Evolutionary conservation across 37 sponge, comb jelly and placozoan species (phyloP), one percentile per base, ranked within the genome.

Genomic region (Amphimedon queenslandica): DNA sequence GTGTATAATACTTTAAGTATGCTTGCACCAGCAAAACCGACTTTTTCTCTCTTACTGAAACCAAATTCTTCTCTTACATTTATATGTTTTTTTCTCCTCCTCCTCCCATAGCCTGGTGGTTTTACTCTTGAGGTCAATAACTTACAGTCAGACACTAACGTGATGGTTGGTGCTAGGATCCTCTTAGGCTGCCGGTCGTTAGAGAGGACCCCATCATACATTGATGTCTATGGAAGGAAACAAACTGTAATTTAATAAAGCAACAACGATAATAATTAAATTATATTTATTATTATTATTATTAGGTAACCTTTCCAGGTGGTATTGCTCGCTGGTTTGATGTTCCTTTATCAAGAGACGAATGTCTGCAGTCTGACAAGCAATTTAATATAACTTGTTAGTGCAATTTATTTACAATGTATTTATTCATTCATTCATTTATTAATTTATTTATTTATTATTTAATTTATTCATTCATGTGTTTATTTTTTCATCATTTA

Each of bases 271-370:
- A 47, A 18, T 47, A 18, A 18, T 8, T 47, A 13, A n/a, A 25
- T 6, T 60, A 5, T 60, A 11, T n/a, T 60, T n/a, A 60, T 60
- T 25, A 25, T n/a, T 60, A 47, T 78, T n/a, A 2, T 69, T 8
- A 42, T 5, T 61, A 69, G 64, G 66, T 66, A 25, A 39, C 56
- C 3, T 51, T 80, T 20, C 68, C 82, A 6, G 53, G 77, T n/a
- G 76, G 67, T 37, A 61, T 41, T 6, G 35, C 63, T 57, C 77
- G 95, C 1, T 94, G 95, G 92, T 60, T 85, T n/a, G 95, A 94
- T 58, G 58, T 94, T 1, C 92, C 93, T 13, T 88, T 94, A 76
- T 79, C 92, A 6, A 37, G 85, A 38, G 95, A 94, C 68, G 95
- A 94, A 66, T 72, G 79, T 34, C 80, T 90, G 8, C 79, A 70